Conservation (phyloP, 1,140 invertebrate species). For the Trachymyrmex septentrionalis region DNA sequence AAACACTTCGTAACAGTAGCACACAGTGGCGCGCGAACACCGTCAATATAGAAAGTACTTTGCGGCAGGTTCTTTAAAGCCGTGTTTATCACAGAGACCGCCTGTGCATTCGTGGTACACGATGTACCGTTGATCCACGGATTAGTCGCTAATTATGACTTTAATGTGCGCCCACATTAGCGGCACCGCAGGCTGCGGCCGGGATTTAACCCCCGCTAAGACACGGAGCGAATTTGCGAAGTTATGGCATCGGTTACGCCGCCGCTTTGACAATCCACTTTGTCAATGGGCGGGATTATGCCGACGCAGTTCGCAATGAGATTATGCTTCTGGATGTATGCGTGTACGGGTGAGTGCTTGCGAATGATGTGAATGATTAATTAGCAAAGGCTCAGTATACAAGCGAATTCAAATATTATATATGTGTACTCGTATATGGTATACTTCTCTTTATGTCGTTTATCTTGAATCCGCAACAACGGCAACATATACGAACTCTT, state of each 20-base stretch:
- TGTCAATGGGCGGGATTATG: conserved; percentile 58
- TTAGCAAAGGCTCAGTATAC: conserved; percentile 3
- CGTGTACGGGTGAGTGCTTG: background rate
- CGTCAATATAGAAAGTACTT: conserved; percentile 44
- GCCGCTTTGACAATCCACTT: conserved; percentile 58
- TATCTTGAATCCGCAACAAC: conserved; percentile 4
- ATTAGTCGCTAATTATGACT: conserved; percentile 66
- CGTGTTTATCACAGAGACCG: background rate
- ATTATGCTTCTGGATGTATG: conserved; percentile 40
- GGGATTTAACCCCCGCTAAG: conserved; percentile 58
- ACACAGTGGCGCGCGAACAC: background rate
- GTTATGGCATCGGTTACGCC: conserved; percentile 53
- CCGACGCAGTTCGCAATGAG: conserved; percentile 41
- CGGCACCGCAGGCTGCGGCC: conserved; percentile 43
- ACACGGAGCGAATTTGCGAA: conserved; percentile 54
- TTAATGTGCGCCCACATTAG: conserved; percentile 62
- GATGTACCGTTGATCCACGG: conserved; percentile 59
- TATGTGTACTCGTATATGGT: too few relatives aligned
- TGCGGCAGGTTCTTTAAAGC: conserved; percentile 19
- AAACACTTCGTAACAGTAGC: conserved; percentile 1
- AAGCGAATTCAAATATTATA: background rate
- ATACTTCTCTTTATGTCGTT: background rate
- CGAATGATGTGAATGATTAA: conserved; percentile 54
- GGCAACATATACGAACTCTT: background rate
- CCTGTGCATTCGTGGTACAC: conserved; percentile 35